Conservation (phyloP, 2,113 vertebrate genomes). For the Serilophus lunatus region DNA sequence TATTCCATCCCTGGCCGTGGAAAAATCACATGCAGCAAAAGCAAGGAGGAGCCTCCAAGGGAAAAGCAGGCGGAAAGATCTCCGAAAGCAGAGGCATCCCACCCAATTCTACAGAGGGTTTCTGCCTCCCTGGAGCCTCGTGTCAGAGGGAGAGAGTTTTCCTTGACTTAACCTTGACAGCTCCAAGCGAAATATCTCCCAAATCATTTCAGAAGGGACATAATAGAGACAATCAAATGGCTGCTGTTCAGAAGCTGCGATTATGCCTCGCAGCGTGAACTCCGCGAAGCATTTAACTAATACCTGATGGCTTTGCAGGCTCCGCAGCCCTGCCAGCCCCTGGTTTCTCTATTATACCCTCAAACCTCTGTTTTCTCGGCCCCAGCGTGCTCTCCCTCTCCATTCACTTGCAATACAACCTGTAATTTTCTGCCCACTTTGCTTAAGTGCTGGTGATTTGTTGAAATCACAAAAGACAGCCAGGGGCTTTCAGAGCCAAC, state of each 20-base stretch:
- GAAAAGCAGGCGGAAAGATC: background rate
- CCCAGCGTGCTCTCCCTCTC: conserved; percentile 49
- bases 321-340: background rate
- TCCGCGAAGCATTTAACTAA: conserved; percentile 49
- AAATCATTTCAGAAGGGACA: conserved; percentile 32
- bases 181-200: conserved; percentile 16
- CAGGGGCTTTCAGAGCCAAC: conserved; percentile 32
- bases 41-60: background rate
- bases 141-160: background rate
- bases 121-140: background rate
- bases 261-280: conserved; percentile 58
- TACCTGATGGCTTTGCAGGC: conserved; percentile 53
- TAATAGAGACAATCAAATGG: conserved; percentile 57
- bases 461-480: conserved; percentile 66
- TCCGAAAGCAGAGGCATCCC: background rate
- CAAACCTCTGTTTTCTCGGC: conserved; percentile 38
- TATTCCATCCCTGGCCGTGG: background rate
- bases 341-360: conserved; percentile 9
- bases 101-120: background rate
- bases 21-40: background rate
- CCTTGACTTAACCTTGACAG: conserved; percentile 54
- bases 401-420: conserved; percentile 64
- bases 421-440: conserved; percentile 70
- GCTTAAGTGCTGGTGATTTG: conserved; percentile 69
- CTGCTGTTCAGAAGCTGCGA: conserved; percentile 47